Percentiles rank a stretch among this genome's conserved stretches.
Conservation (phyloP, 2,113 vertebrate genomes). For the Myodes glareolus region DNA sequence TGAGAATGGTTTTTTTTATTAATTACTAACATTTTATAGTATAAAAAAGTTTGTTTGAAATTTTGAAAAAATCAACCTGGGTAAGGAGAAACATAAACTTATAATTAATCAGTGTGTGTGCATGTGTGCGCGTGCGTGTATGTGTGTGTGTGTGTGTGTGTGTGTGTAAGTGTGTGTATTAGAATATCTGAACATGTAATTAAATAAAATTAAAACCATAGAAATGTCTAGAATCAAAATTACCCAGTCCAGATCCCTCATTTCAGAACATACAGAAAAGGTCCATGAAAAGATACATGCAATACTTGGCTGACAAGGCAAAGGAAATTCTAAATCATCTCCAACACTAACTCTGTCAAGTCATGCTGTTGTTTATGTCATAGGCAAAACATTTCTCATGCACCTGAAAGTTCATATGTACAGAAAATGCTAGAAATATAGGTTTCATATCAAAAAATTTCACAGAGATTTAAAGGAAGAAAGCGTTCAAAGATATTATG, state of each 20-base stretch:
- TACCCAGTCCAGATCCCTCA: background rate
- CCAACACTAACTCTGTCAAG: too few relatives aligned
- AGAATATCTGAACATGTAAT: background rate
- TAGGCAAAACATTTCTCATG: background rate
- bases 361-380: background rate
- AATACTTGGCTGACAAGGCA: background rate
- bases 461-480: background rate
- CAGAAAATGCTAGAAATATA: background rate
- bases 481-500: accelerated
- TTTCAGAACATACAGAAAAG: background rate
- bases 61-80: background rate
- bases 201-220: background rate
- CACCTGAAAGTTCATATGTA: background rate
- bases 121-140: accelerated
- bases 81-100: background rate
- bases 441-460: accelerated
- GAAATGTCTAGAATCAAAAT: background rate
- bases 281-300: background rate
- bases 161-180: background rate
- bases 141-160: background rate
- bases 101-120: background rate
- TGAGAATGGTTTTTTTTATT: background rate
- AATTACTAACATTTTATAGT: background rate
- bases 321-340: background rate
- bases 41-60: background rate